Conservation (phyloP, 1,140 invertebrate genomes). For the Papilio machaon region DNA sequence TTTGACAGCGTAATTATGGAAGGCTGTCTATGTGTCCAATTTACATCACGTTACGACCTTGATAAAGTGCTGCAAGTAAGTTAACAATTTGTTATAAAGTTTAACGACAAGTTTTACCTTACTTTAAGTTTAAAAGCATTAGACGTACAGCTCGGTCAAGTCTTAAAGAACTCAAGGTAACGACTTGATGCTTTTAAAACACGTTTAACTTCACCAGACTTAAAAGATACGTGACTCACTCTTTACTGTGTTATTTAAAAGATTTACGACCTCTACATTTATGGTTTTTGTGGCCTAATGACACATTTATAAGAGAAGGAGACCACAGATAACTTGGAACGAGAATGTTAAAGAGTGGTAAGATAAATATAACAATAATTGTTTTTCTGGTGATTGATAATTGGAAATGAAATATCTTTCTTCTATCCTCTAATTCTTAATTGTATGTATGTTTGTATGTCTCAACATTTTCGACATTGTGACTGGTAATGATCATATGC, state of each 20-base stretch:
- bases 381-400: too few species aligned
- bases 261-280: neutral
- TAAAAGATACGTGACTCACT: constrained; percentile 9
- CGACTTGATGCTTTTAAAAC: constrained; percentile 20
- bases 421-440: too few species aligned
- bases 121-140: constrained; percentile 7
- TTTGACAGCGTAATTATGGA: neutral
- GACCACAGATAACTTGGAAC: neutral
- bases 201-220: constrained; percentile 12
- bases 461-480: too few species aligned
- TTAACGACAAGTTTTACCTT: neutral
- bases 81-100: neutral
- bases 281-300: neutral
- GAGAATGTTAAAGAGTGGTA: too few species aligned
- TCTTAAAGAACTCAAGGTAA: constrained; percentile 22
- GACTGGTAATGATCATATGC: too few species aligned
- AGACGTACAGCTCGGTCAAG: neutral
- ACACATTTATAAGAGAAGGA: neutral
- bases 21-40: neutral
- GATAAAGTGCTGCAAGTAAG: neutral
- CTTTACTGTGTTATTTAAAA: constrained; percentile 14
- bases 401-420: too few species aligned
- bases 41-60: neutral
- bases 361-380: too few species aligned
- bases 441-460: neutral